These are phyloP conservation scores for Xiphorhynchus elegans DNA, from an alignment of 2,113 vertebrate species.

Conservation along the genomic window DNA sequence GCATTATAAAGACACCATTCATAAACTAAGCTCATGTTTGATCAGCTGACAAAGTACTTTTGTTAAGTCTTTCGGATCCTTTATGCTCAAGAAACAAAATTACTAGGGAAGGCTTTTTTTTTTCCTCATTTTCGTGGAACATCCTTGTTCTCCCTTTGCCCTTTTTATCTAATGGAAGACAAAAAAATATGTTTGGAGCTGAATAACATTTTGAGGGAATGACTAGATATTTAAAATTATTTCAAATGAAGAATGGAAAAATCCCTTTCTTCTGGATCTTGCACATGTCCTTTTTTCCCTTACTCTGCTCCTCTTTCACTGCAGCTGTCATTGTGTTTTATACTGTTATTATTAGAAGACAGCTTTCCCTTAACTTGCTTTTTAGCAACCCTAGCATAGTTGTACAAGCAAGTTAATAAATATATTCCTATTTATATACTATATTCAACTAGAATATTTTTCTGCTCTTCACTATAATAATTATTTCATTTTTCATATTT, in stretches of 20 bases:
- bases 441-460: not conserved
- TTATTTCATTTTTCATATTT: not conserved
- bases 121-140: not conserved
- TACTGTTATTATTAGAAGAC: not conserved
- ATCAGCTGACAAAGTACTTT: constrained; percentile 4
- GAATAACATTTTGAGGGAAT: not conserved
- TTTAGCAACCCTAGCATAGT: not conserved
- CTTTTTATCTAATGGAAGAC: not conserved
- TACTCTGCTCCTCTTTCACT: not conserved
- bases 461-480: not conserved
- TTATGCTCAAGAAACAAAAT: not conserved
- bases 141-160: not conserved
- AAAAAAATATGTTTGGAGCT: not conserved
- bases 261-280: not conserved
- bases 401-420: not conserved
- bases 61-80: not conserved
- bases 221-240: not conserved
- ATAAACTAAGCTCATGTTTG: not conserved
- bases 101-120: not conserved
- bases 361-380: not conserved
- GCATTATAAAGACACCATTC: constrained; percentile 31
- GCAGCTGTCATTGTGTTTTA: not conserved
- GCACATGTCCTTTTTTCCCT: not conserved
- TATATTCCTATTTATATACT: not conserved
- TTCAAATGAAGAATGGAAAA: not conserved